These are phyloP conservation scores for Atrichornis clamosus DNA, from an alignment of 2,113 vertebrate genomes.

Conservation along the genomic window DNA sequence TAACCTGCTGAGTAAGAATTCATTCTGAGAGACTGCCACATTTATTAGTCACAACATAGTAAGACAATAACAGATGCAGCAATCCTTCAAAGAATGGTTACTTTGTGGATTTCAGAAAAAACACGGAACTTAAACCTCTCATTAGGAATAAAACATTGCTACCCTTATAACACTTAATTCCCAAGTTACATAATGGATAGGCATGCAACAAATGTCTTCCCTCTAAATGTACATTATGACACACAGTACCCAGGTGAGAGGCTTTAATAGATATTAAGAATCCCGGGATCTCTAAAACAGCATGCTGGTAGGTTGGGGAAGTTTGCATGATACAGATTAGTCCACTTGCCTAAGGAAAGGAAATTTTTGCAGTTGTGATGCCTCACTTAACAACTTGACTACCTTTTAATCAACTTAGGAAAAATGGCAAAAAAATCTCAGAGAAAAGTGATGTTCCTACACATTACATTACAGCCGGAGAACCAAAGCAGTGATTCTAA, in stretches of 20 bases:
- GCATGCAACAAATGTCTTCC: neutral
- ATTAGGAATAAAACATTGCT: neutral
- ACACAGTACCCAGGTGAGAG: neutral
- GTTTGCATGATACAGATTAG: neutral
- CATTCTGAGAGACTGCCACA: neutral
- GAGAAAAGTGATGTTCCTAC: neutral
- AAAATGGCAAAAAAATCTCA: neutral
- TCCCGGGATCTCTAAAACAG: neutral
- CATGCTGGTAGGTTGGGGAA: neutral
- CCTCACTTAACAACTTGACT: neutral
- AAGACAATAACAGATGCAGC: neutral
- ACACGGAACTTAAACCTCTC: neutral
- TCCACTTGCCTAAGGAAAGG: neutral
- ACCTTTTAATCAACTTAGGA: neutral
- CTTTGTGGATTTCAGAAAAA: neutral
- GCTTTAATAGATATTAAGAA: neutral
- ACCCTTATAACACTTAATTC: neutral
- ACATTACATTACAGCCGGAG: neutral
- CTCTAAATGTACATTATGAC: neutral
- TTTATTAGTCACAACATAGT: neutral
- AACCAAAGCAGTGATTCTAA: neutral
- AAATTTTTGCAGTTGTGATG: neutral
- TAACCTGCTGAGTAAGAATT: neutral
- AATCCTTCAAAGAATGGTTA: neutral
- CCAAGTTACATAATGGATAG: neutral